Percentiles rank a stretch among this genome's conserved stretches.
Evolutionary conservation across 1,140 invertebrate genomes (phyloP).

Genomic region (Linepithema humile): DNA sequence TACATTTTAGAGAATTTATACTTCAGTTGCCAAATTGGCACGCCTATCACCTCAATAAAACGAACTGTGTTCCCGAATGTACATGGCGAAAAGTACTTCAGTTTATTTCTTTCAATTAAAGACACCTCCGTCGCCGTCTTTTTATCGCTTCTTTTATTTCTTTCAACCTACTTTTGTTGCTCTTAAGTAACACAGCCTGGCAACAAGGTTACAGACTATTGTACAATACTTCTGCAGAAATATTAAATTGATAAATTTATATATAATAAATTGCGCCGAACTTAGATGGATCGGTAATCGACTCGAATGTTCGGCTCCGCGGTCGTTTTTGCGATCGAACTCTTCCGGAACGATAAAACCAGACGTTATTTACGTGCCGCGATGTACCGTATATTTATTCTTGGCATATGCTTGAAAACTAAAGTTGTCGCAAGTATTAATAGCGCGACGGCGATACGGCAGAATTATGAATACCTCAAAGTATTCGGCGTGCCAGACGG

Average conservation of each 20-base stretch:
- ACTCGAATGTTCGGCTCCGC: background rate
- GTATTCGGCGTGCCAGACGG: slow-evolving; percentile 57
- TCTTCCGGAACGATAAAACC: background rate
- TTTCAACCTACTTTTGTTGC: background rate
- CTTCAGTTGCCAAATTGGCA: slow-evolving; percentile 23
- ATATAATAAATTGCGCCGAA: background rate
- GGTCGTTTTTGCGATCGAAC: background rate
- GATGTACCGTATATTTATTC: slow-evolving; percentile 45
- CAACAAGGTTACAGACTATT: background rate
- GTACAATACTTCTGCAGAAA: background rate
- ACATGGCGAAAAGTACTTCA: background rate
- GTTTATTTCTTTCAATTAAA: slow-evolving; percentile 37
- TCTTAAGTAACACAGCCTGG: background rate
- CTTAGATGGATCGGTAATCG: background rate
- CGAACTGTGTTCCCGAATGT: background rate
- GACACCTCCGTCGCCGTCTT: background rate
- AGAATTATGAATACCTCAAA: slow-evolving; percentile 77
- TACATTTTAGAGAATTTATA: slow-evolving; percentile 30
- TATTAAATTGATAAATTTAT: background rate
- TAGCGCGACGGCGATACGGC: slow-evolving; percentile 54
- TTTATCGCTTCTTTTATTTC: background rate
- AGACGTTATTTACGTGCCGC: background rate
- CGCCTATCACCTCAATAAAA: background rate
- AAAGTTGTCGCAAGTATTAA: slow-evolving; percentile 67
- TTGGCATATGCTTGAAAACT: slow-evolving; percentile 68